Conservation (phyloP, 2,113 vertebrate genomes). For the Coptodon rendalli region DNA sequence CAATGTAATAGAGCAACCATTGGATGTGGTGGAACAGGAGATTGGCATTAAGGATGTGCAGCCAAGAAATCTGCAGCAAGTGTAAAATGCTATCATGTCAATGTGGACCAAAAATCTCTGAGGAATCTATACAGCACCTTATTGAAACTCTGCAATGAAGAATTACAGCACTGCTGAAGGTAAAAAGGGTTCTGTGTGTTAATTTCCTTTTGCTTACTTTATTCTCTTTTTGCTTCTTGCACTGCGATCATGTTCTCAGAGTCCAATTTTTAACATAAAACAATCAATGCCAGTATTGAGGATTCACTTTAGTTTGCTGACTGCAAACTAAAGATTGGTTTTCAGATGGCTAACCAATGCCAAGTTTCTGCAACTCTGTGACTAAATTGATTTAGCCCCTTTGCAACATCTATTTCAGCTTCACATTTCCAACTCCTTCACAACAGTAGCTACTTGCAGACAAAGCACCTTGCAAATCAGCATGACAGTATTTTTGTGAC, state of each 20-base stretch:
- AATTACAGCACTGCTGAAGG: not conserved
- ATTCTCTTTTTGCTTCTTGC: not conserved
- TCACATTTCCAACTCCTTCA: not conserved
- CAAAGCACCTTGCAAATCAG: not conserved
- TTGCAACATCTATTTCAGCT: not conserved
- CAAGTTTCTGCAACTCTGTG: not conserved
- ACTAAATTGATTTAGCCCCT: not conserved
- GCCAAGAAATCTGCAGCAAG: not conserved
- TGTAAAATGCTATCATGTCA: not conserved
- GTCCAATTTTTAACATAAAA: not conserved
- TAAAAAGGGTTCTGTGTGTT: not conserved
- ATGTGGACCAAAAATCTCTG: not conserved
- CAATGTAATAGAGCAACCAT: not conserved
- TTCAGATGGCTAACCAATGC: not conserved
- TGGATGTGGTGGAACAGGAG: not conserved
- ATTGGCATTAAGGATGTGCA: not conserved
- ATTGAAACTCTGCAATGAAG: not conserved
- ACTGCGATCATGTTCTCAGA: not conserved
- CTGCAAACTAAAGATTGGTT: not conserved
- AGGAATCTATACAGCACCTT: not conserved
- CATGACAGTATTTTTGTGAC: not conserved
- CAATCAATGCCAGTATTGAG: not conserved
- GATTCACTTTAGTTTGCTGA: not conserved
- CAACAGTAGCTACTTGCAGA: not conserved
- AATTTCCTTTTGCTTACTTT: not conserved